phyloP scores from a whole-genome alignment of 1,140 invertebrate species.

The Eurosta solidaginis region DNA sequence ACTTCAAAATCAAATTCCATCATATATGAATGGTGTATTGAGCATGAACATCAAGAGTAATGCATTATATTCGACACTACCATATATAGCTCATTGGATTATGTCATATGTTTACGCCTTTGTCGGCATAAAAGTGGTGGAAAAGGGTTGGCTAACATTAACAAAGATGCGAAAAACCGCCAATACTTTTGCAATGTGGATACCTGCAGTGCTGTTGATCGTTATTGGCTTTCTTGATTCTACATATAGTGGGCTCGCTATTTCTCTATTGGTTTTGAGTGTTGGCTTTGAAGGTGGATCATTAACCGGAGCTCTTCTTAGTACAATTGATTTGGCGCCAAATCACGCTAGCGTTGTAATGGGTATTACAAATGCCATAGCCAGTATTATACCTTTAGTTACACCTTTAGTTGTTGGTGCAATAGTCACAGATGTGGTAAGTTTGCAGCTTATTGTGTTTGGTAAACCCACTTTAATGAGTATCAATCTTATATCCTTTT shows the following conservation, averaged over 20 bases:
- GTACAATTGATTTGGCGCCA: conserved; percentile 76
- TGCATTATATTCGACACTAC: conserved; percentile 77
- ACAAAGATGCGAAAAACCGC: conserved; percentile 66
- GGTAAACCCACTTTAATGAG: too few relatives aligned
- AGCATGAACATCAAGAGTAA: conserved; percentile 78
- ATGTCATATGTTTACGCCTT: conserved; percentile 69
- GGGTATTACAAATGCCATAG: conserved; percentile 74
- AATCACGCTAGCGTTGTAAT: conserved; percentile 74
- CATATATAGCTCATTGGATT: conserved; percentile 77
- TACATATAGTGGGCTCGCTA: conserved; percentile 63
- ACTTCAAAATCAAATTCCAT: conserved; percentile 88
- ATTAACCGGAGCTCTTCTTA: conserved; percentile 71
- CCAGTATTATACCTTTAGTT: conserved; percentile 72
- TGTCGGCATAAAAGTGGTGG: conserved; percentile 58
- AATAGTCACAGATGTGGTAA: conserved; percentile 68
- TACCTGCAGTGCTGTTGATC: conserved; percentile 68
- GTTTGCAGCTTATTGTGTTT: too few relatives aligned
- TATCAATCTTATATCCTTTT: too few relatives aligned
- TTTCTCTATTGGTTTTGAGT: conserved; percentile 69
- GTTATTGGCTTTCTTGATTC: conserved; percentile 59
- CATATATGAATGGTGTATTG: conserved; percentile 84
- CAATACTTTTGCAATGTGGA: conserved; percentile 68
- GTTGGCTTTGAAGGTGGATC: conserved; percentile 79
- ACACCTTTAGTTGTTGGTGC: conserved; percentile 68
- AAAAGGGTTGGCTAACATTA: conserved; percentile 38